These are phyloP conservation scores for Edolisoma coerulescens DNA, from an alignment of 2,113 vertebrate genomes.

Conservation along the genomic window DNA sequence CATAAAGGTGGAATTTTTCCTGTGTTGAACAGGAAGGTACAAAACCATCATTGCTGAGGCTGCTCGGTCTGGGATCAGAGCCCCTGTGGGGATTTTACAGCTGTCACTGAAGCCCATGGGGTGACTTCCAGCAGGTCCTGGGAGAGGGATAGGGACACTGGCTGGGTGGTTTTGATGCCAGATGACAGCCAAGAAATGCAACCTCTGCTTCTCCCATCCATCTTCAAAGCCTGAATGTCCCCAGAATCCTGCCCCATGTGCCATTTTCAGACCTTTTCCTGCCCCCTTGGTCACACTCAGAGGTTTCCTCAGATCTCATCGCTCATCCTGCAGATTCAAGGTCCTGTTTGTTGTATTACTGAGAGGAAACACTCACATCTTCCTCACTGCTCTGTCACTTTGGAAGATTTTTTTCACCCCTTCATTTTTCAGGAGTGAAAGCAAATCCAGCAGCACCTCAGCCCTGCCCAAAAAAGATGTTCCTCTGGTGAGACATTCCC, in stretches of 20 bases:
- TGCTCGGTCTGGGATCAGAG: not conserved
- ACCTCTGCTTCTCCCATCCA: fast-evolving
- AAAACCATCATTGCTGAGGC: not conserved
- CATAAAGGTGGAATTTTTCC: not conserved
- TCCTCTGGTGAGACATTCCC: not conserved
- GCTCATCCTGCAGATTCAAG: not conserved
- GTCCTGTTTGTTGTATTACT: not conserved
- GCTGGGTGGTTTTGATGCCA: not conserved
- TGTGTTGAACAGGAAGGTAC: not conserved
- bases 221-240: not conserved
- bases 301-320: not conserved
- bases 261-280: not conserved
- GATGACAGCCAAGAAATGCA: not conserved
- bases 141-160: not conserved
- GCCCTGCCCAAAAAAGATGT: fast-evolving
- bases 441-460: not conserved
- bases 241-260: not conserved
- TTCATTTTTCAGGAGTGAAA: not conserved
- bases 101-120: not conserved
- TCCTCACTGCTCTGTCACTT: not conserved
- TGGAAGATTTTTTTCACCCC: fast-evolving
- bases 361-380: not conserved
- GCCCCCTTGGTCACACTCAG: fast-evolving
- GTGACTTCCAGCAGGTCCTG: not conserved
- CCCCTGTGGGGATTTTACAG: not conserved